Base-by-base conservation (phyloP, 1,140 invertebrate genomes). In the Pogonognathellus flavescens region DNA sequence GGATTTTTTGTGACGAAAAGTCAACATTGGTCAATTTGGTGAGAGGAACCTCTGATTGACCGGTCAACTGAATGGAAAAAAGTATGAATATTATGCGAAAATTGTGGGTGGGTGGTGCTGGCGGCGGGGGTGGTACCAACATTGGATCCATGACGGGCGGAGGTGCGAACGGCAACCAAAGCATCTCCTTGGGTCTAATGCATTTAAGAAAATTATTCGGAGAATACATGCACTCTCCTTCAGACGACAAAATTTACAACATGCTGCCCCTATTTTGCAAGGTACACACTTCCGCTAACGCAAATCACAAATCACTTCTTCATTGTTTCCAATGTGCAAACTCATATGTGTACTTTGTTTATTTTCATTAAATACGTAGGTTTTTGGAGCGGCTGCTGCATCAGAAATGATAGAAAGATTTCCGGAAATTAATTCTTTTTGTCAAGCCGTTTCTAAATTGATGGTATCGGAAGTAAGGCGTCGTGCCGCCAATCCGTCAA, bases 211-310 rank as follows among this genome's bases (percentile, higher is more conserved):
- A 99, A 91, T 92, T 99, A 11, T 99, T 99, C 91, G 95, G 95
- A 25, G 97, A 99, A 89, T 98, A 97, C 89, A 95, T 94, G 22
- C 96, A 98, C 92, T 95, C 96, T 55, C 92, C 94, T 62, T 94
- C 95, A 86, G 97, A 99, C 91, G 95, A 96, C 89, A 98, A 98
- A 91, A 92, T 99, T 0, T 99, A 99, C 91, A 98, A 97, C 91
- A 98, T 99, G 96, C 92, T 99, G 89, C 98, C 98, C 60, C 92
- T 99, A 11, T 99, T 99, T 92, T 98, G 97, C 92, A 99, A 99
- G 94, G 97, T 98, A 93, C 91, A 55, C 25, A 59, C 6, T 41
- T 41, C 31, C 31, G 13, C 31, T 8, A 25, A 41, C 41, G 31
- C n/a, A 49, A 9, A 20, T 62, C 59, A 22, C 10, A 22, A 25